phyloP scores from a whole-genome alignment of 1,140 invertebrate species.

The Apis laboriosa region DNA sequence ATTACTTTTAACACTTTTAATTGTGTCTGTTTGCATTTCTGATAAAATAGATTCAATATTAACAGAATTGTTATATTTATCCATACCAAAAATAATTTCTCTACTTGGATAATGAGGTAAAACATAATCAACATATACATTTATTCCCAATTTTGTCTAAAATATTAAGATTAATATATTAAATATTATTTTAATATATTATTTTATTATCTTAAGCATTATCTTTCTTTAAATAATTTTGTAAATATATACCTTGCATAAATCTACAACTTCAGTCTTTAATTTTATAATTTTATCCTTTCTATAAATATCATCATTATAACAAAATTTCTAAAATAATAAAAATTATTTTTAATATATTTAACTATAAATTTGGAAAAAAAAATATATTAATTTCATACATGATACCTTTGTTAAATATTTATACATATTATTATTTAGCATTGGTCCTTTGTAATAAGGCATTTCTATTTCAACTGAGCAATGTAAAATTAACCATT shows the following conservation, averaged over 20 bases:
- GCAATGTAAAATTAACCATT: conserved; percentile 82
- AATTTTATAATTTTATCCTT: neutral
- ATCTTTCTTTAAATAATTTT: neutral
- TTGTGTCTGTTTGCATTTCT: conserved; percentile 67
- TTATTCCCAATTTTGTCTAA: conserved; percentile 38
- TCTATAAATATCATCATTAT: neutral
- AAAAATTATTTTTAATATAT: neutral
- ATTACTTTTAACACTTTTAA: conserved; percentile 77
- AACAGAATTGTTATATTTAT: conserved; percentile 75
- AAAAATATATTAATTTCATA: neutral
- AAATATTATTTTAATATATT: neutral
- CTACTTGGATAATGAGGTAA: conserved; percentile 82
- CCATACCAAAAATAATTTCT: conserved; percentile 82
- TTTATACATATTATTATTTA: conserved; percentile 71
- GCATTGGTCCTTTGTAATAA: conserved; percentile 81
- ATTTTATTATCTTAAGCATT: neutral
- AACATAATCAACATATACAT: conserved; percentile 78
- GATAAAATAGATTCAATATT: conserved; percentile 64
- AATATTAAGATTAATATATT: conserved; percentile 15
- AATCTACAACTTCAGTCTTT: neutral
- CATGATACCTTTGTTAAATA: conserved; percentile 78
- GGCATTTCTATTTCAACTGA: conserved; percentile 82
- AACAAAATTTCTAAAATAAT: neutral
- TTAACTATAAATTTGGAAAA: neutral
- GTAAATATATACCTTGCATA: conserved; percentile 37